phyloP scores from a whole-genome alignment of 2,797 vertebrate species.

The Smutsia gigantea region DNA sequence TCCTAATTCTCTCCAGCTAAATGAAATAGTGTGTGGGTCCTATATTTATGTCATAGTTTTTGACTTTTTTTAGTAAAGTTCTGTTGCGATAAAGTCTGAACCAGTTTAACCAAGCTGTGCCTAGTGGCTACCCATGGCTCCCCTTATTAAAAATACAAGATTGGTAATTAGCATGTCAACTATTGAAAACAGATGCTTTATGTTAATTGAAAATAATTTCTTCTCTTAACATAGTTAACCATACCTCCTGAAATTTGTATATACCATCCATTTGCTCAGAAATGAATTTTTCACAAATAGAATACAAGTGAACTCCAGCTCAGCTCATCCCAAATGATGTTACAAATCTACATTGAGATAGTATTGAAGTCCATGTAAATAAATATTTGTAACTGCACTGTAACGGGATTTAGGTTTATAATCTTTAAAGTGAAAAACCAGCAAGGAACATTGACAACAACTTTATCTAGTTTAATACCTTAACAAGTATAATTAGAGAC shows the following conservation, averaged over 20 bases:
- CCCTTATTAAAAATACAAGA: constrained; percentile 45
- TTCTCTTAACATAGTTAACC: constrained; percentile 33
- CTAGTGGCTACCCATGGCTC: constrained; percentile 24
- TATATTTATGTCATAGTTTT: constrained; percentile 29
- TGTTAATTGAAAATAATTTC: constrained; percentile 35
- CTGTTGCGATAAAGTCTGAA: neutral
- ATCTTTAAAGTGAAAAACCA: constrained; percentile 68
- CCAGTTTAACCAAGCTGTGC: neutral
- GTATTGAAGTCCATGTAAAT: neutral
- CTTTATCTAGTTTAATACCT: constrained; percentile 61
- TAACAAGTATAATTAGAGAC: constrained; percentile 64
- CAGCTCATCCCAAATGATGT: neutral
- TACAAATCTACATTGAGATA: constrained; percentile 4
- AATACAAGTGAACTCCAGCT: neutral
- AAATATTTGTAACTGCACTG: neutral
- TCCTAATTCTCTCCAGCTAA: neutral
- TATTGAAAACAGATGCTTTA: constrained; percentile 9
- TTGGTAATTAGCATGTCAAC: constrained; percentile 13
- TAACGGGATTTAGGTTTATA: constrained; percentile 63
- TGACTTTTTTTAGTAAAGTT: constrained; percentile 41
- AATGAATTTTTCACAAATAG: constrained; percentile 16
- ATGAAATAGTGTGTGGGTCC: neutral
- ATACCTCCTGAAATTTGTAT: constrained; percentile 4
- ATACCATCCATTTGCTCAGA: neutral
- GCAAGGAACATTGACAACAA: constrained; percentile 43